phyloP scores from a whole-genome alignment of 2,888 invertebrate species.

The Liposcelis brunnea region DNA sequence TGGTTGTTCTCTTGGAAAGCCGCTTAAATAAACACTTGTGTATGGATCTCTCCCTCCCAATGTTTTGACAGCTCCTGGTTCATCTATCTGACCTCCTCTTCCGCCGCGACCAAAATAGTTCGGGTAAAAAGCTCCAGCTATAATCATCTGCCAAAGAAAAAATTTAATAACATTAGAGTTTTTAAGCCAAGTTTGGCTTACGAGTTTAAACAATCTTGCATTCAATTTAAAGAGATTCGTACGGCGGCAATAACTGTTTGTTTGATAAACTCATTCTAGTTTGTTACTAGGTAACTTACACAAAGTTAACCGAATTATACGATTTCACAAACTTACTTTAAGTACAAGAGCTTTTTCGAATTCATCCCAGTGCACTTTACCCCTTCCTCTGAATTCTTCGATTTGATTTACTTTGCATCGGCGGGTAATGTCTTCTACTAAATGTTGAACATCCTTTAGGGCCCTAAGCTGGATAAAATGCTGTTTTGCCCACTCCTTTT shows the following conservation, averaged over 20 bases:
- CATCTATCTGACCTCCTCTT: slow-evolving; percentile 36
- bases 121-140: slow-evolving; percentile 84
- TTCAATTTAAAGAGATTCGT: too few relatives aligned
- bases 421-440: slow-evolving; percentile 49
- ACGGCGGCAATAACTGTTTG: too few relatives aligned
- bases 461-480: slow-evolving; percentile 55
- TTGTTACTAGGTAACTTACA: too few relatives aligned
- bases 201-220: too few relatives aligned
- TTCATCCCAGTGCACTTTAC: slow-evolving; percentile 27
- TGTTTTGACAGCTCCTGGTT: slow-evolving; percentile 43
- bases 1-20: slow-evolving; percentile 40
- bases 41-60: slow-evolving; percentile 60
- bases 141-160: slow-evolving; percentile 36
- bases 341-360: slow-evolving; percentile 41
- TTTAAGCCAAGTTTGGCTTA: slow-evolving; percentile 1
- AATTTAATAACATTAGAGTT: slow-evolving; percentile 6
- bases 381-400: slow-evolving; percentile 27
- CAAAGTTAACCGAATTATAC: too few relatives aligned
- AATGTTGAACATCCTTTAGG: slow-evolving; percentile 50
- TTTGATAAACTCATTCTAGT: too few relatives aligned
- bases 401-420: slow-evolving; percentile 43
- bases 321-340: slow-evolving; percentile 32
- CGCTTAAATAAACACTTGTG: slow-evolving; percentile 47
- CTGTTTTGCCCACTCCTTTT: slow-evolving; percentile 46
- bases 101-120: slow-evolving; percentile 56